Percentiles rank a stretch among this genome's conserved stretches.
phyloP scores from a whole-genome alignment of 2,797 vertebrate genomes.

The Melanotaenia trifasciata region DNA sequence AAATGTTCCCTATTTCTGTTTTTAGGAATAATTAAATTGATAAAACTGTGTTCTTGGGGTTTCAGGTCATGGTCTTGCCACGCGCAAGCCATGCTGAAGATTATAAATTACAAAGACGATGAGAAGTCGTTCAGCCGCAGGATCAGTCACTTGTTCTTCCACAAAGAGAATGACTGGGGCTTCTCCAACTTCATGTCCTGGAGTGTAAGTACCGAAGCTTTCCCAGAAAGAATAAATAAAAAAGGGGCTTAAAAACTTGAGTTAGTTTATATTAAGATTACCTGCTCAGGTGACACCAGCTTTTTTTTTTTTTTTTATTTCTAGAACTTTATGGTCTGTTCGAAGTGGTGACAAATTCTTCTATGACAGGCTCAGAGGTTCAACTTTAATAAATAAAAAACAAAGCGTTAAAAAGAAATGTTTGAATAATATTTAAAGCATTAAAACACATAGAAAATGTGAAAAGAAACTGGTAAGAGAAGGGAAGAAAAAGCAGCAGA shows the following conservation, averaged over 20 bases:
- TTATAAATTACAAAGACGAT: conserved; percentile 99
- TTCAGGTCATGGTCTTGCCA: conserved; percentile 99
- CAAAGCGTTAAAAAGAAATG: too few species aligned
- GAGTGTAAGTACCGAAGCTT: conserved; percentile 89
- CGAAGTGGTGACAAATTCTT: too few species aligned
- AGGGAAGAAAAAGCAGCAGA: too few species aligned
- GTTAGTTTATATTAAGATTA: background rate
- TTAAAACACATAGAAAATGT: too few species aligned
- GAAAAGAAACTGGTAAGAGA: too few species aligned
- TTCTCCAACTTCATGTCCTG: conserved; percentile 99
- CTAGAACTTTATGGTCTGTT: too few species aligned
- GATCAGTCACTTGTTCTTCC: conserved; percentile 99
- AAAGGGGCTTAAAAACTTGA: background rate
- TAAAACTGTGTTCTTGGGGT: background rate
- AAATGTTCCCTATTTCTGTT: background rate
- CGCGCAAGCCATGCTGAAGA: conserved; percentile 99
- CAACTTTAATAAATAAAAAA: too few species aligned
- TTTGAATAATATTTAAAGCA: too few species aligned
- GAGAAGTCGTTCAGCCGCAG: conserved; percentile 99
- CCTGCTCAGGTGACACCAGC: background rate
- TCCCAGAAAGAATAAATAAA: too few species aligned
- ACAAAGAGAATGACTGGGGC: conserved; percentile 99
- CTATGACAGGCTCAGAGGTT: too few species aligned
- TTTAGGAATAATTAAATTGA: background rate
- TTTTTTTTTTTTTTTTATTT: too few species aligned